Base-by-base conservation (phyloP, 2,113 vertebrate genomes). In the Anolis carolinensis region DNA sequence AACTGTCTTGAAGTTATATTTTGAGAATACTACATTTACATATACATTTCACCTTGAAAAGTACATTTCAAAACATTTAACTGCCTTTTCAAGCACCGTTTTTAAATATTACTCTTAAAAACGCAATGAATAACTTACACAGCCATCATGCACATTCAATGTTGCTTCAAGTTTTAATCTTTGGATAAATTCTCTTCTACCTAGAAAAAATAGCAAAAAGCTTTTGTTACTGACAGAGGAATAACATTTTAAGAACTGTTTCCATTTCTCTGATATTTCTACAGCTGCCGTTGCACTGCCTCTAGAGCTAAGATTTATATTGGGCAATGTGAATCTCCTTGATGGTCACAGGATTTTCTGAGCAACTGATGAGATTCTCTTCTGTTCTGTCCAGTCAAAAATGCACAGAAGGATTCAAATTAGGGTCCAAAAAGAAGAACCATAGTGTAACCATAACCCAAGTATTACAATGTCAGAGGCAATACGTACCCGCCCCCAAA, bases 121-220 rank as follows among this genome's bases (percentile, higher is more conserved):
- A 20, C 92, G 59, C 81, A 87, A 75, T 23, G 85, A 83, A 59
- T 92, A 83, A 99, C 99, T 99, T 97, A 99, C 98, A 95, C 99
- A 99, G 96, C 98, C 99, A 97, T 99, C 98, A 27, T 99, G 98
- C 55, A 99, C 98, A 95, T 97, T 99, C 93, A 99, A 95, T 5
- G 98, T 98, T 86, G 97, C 97, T 97, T 99, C 99, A 94, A 99
- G 98, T 97, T 99, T 99, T 94, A 99, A 97, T 95, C 97, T 97
- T 96, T 99, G 99, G 95, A 99, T 98, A 95, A 99, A 99, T 90
- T 99, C 99, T 98, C 97, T 99, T 97, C 99, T 98, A 91, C 98
- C 99, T 99, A 95, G 92, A 68, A 90, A 94, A 92, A 55, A 44
- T 13, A 84, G 52, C 14, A 16, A 85, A 88, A 86, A 67, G 2